Evolutionary conservation across 2,797 vertebrate species (phyloP).

Genomic region (Pogonophryne albipinna): DNA sequence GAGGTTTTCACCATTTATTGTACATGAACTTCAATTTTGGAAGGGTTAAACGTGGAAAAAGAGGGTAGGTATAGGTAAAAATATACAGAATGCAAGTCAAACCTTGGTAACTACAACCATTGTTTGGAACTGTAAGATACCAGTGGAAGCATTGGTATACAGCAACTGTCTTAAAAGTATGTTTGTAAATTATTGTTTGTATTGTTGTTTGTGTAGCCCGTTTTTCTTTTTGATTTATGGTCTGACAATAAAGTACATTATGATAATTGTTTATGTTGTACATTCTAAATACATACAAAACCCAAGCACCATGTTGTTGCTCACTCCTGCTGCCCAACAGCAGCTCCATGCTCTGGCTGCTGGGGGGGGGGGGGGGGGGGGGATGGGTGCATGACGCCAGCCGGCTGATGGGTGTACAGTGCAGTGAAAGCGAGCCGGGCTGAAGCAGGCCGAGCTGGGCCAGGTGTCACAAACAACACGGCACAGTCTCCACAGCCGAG

Average conservation of each 20-base stretch:
- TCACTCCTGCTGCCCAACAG: conserved; percentile 4
- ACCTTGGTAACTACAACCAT: no score
- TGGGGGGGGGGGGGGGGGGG: neutral
- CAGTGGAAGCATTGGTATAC: no score
- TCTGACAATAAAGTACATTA: neutral
- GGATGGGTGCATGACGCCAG: conserved; percentile 24
- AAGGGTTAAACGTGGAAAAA: neutral
- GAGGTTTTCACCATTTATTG: neutral
- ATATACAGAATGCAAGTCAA: no score
- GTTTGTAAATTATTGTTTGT: no score
- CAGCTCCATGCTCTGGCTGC: neutral
- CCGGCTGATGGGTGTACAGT: conserved; percentile 33
- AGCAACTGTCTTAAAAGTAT: no score
- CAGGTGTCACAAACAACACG: conserved; percentile 73
- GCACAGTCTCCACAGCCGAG: conserved; percentile 61
- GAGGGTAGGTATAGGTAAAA: no score
- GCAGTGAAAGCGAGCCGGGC: conserved; percentile 47
- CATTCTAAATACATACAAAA: neutral
- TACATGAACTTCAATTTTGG: neutral
- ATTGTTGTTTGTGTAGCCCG: no score
- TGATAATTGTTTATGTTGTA: neutral
- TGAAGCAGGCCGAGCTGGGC: conserved; percentile 41
- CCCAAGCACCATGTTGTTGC: neutral
- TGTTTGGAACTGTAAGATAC: no score
- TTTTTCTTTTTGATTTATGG: no score